These are phyloP conservation scores for Noctua pronuba DNA, from an alignment of 2,888 invertebrate species.

Conservation along the genomic window DNA sequence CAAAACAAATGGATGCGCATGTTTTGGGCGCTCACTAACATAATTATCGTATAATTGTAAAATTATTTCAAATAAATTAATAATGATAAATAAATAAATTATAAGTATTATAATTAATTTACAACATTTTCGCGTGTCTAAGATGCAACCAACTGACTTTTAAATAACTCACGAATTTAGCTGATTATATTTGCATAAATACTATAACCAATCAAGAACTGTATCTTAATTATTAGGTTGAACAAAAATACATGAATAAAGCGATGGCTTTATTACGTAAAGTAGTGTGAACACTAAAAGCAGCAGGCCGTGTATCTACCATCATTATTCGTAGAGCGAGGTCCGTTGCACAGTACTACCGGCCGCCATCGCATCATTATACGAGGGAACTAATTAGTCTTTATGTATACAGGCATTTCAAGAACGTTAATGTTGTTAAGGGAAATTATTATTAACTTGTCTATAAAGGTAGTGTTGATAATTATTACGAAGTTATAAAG, in stretches of 20 bases:
- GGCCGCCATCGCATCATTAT: constrained; percentile 18
- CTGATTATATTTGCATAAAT: background rate
- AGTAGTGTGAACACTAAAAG: constrained; percentile 76
- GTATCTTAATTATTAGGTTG: constrained; percentile 5
- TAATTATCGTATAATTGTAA: background rate
- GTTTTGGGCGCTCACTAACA: background rate
- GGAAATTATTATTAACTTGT: constrained; percentile 10
- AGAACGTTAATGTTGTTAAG: constrained; percentile 4
- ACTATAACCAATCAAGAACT: background rate
- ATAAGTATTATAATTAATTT: background rate
- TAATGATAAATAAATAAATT: no score
- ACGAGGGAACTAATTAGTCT: constrained; percentile 41
- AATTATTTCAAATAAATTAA: background rate
- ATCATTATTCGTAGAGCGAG: constrained; percentile 76
- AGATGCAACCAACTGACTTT: background rate
- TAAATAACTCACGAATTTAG: background rate
- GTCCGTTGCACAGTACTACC: constrained; percentile 40
- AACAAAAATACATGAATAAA: constrained; percentile 32
- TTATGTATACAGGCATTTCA: constrained; percentile 13
- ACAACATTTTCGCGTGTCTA: background rate
- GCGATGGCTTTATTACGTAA: constrained; percentile 78
- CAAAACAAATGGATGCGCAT: background rate
- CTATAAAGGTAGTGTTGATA: background rate
- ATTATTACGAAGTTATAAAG: background rate
- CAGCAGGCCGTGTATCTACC: constrained; percentile 80